Conservation (phyloP, 2,113 vertebrate species). For the Carassius gibelio region DNA sequence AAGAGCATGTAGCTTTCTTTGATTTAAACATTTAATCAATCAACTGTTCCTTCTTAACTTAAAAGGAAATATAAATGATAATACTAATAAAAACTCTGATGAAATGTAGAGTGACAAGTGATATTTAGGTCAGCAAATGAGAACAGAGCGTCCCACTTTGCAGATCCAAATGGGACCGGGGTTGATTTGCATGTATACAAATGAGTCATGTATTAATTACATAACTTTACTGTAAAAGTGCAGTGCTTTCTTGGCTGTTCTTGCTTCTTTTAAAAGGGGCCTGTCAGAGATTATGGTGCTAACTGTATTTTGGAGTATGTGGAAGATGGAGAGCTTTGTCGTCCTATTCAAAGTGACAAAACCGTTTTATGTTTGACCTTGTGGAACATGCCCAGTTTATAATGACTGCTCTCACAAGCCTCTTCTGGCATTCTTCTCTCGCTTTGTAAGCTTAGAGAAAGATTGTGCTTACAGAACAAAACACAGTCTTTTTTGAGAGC, state of each 20-base stretch:
- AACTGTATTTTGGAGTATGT: background rate
- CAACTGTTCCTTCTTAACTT: conserved; percentile 76
- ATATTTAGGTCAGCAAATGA: conserved; percentile 82
- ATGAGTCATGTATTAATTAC: conserved; percentile 71
- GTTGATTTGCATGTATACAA: conserved; percentile 79
- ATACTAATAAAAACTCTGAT: conserved; percentile 78
- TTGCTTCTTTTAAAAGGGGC: conserved; percentile 4
- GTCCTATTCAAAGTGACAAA: background rate
- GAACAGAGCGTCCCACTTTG: conserved; percentile 77
- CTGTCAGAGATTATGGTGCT: background rate
- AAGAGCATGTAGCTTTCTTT: conserved; percentile 55
- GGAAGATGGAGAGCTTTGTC: background rate
- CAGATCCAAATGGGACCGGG: conserved; percentile 72
- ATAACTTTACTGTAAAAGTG: conserved; percentile 65
- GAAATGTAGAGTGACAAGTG: conserved; percentile 76
- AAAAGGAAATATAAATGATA: conserved; percentile 80
- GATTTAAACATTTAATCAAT: conserved; percentile 74
- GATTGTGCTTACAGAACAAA: background rate
- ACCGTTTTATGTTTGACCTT: background rate
- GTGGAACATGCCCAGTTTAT: background rate
- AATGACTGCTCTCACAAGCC: background rate
- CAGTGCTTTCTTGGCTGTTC: conserved; percentile 46
- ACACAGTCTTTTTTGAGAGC: background rate
- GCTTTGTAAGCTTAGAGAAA: background rate
- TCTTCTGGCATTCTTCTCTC: background rate